Conservation (phyloP, 2,113 vertebrate species). For the Pundamilia nyererei region DNA sequence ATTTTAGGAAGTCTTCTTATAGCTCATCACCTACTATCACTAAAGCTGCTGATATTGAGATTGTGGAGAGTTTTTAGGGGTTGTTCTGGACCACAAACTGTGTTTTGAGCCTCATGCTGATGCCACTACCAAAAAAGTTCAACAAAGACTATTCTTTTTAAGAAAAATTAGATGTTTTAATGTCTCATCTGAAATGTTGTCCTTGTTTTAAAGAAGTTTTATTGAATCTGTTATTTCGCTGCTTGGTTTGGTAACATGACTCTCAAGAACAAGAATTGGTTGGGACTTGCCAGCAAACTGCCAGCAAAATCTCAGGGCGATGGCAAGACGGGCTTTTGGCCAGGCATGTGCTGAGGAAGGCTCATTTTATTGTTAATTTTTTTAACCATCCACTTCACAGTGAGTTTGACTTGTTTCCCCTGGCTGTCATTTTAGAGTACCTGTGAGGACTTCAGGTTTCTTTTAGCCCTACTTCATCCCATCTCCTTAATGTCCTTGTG, state of each 20-base stretch:
- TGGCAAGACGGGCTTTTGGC: fast-evolving
- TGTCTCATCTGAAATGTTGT: not conserved
- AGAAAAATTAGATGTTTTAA: not conserved
- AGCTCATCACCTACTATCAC: too few relatives aligned
- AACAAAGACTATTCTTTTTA: not conserved
- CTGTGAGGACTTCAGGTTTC: not conserved
- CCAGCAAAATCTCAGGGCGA: not conserved
- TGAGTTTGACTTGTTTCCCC: not conserved
- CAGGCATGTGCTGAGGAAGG: not conserved
- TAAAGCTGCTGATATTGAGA: too few relatives aligned
- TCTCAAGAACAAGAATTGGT: not conserved
- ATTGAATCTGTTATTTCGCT: not conserved
- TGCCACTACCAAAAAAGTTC: not conserved
- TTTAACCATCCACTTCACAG: not conserved
- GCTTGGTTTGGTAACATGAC: not conserved
- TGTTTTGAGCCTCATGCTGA: not conserved
- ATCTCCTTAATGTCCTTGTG: not conserved
- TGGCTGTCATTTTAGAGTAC: not conserved
- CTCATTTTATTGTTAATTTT: not conserved
- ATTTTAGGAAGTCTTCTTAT: too few relatives aligned
- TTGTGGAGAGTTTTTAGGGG: not conserved
- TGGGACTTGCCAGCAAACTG: not conserved
- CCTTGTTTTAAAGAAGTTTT: not conserved
- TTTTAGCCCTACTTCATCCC: not conserved
- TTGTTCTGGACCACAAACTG: not conserved